Evolutionary conservation across 2,888 invertebrate species (phyloP).

Genomic region (Nemapogon koenigi): DNA sequence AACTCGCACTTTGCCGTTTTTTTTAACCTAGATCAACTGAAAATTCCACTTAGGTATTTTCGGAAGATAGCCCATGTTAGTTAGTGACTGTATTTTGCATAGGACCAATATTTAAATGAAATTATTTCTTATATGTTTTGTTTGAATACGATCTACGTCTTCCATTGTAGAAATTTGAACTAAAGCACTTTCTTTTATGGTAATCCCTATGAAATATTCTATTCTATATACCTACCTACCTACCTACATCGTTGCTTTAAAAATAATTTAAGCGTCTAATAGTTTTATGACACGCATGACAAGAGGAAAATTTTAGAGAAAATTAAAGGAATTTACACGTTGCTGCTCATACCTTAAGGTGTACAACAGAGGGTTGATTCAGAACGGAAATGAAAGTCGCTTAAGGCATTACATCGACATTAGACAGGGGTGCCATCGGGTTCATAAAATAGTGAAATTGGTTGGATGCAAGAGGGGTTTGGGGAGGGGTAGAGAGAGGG

Average conservation of each 20-base stretch:
- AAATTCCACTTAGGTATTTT: too few species aligned
- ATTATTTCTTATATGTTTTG: too few species aligned
- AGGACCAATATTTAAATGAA: too few species aligned
- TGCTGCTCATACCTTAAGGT: conserved; percentile 25
- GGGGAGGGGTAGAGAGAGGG: conserved; percentile 26
- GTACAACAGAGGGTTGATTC: conserved; percentile 18
- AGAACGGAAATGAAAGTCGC: conserved; percentile 48
- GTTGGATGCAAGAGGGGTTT: conserved; percentile 27
- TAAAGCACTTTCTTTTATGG: too few species aligned
- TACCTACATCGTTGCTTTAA: conserved; percentile 48
- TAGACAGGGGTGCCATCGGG: conserved; percentile 48
- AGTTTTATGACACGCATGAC: conserved; percentile 64
- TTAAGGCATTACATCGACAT: conserved; percentile 44
- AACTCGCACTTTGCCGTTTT: too few species aligned
- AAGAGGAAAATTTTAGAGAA: conserved; percentile 35
- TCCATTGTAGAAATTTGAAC: too few species aligned
- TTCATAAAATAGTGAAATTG: conserved; percentile 46
- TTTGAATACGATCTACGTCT: too few species aligned
- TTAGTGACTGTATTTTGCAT: too few species aligned
- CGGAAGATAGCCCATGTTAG: too few species aligned
- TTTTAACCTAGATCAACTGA: too few species aligned
- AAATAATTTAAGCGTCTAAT: conserved; percentile 61
- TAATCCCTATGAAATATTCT: too few species aligned
- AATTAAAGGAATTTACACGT: neutral
- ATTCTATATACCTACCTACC: too few species aligned